Evolutionary conservation across 2,113 vertebrate genomes (phyloP).

Genomic region (Larimichthys polyactis): DNA sequence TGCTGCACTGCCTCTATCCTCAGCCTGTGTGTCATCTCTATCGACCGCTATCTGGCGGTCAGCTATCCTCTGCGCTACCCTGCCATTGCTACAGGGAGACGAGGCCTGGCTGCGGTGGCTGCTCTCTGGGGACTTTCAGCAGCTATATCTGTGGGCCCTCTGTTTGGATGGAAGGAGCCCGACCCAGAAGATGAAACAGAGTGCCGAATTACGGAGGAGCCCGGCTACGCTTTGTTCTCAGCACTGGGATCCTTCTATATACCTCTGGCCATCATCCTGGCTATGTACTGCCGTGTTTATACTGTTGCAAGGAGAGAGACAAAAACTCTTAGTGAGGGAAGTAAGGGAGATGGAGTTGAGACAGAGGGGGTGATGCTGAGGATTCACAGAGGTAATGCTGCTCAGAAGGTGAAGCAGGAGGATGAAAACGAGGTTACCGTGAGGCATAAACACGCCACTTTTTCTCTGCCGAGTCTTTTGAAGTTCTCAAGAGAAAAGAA

Average conservation of each 20-base stretch:
- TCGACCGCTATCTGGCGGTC: conserved; percentile 95
- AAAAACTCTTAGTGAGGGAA: conserved; percentile 83
- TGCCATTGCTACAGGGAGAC: conserved; percentile 87
- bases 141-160: conserved; percentile 92
- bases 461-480: conserved; percentile 86
- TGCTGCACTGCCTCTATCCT: conserved; percentile 98
- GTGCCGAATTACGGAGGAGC: conserved; percentile 94
- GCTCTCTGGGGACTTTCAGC: conserved; percentile 92
- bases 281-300: conserved; percentile 97
- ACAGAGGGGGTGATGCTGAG: conserved; percentile 89
- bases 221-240: conserved; percentile 94
- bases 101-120: conserved; percentile 87
- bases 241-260: conserved; percentile 96
- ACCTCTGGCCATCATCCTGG: conserved; percentile 91
- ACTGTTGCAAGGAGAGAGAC: conserved; percentile 90
- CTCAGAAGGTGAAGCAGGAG: conserved; percentile 38
- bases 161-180: conserved; percentile 96
- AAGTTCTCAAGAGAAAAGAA: conserved; percentile 96
- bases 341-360: conserved; percentile 83
- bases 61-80: conserved; percentile 95
- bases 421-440: background rate
- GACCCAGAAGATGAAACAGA: conserved; percentile 91
- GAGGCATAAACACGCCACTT: conserved; percentile 80
- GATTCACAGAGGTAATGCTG: conserved; percentile 88
- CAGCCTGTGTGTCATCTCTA: conserved; percentile 95